Evolutionary conservation across 2,113 vertebrate species (phyloP), one percentile per base, ranked within the genome.

Genomic region (Condylura cristata): DNA sequence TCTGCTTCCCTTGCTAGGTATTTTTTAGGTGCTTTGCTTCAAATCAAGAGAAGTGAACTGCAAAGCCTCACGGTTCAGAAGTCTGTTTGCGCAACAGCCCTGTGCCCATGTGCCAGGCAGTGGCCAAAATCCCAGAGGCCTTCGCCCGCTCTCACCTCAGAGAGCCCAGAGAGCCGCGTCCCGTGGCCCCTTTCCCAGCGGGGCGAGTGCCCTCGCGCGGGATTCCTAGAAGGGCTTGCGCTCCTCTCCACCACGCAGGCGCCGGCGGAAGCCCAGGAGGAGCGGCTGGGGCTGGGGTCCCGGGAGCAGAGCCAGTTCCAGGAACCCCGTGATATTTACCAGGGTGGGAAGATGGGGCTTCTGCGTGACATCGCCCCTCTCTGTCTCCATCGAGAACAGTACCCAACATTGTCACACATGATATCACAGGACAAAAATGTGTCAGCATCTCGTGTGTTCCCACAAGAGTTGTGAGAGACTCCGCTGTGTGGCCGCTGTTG

Each of bases 241-340:
- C 60, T 60, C 34, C 11, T 48, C 28, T 22, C 12, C 3, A 56
- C 71, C 30, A 39, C 37, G 37, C 61, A 61, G 44, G 32, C 56
- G 16, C 18, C 65, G n/a, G 32, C 34, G 8, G 41, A 39, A 22
- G n/a, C 32, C 37, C 17, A 20, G 17, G 5, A 66, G 61, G 41
- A 13, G 4, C 18, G 46, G 28, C 0, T 22, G 28, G 51, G 44
- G 0, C 0, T 26, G 2, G 17, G 3, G 11, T 0, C 12, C 1
- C 56, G 28, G 70, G 32, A 30, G 58, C 16, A 39, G 14, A 48
- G 41, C 32, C 70, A 13, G 11, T 22, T 75, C 61, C 24, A 44
- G 61, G 46, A 78, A 32, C 75, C 0, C 0, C 0, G 39, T 0
- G 6, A 0, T 5, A 0, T 63, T 9, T 14, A 28, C 4, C 14